These are phyloP conservation scores for Arizona elegans DNA, from an alignment of 2,113 vertebrate genomes.

Conservation along the genomic window DNA sequence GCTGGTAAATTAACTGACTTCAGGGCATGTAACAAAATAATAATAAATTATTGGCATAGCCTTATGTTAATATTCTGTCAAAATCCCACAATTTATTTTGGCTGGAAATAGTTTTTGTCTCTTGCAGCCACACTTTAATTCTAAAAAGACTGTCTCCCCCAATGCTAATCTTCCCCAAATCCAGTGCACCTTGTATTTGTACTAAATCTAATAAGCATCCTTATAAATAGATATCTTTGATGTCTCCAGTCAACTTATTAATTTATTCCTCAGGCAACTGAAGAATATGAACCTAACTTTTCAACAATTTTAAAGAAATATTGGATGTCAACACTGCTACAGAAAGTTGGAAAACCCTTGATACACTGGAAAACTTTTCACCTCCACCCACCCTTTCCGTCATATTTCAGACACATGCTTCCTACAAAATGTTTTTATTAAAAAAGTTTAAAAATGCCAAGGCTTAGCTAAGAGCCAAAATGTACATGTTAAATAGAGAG, in stretches of 20 bases:
- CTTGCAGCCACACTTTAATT: conserved; percentile 14
- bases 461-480: not conserved
- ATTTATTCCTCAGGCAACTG: conserved; percentile 82
- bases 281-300: conserved; percentile 71
- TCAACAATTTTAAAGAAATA: conserved; percentile 62
- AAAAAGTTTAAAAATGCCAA: conserved; percentile 8
- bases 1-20: conserved; percentile 42
- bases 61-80: not conserved
- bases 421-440: conserved; percentile 56
- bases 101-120: conserved; percentile 50
- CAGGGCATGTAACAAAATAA: conserved; percentile 36
- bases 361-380: conserved; percentile 64
- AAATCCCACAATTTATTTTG: conserved; percentile 48
- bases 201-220: conserved; percentile 77
- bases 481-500: not conserved
- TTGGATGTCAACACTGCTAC: conserved; percentile 47
- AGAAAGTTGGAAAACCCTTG: conserved; percentile 59
- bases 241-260: conserved; percentile 79
- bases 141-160: conserved; percentile 50
- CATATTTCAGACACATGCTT: conserved; percentile 70
- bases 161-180: conserved; percentile 70
- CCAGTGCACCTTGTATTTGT: conserved; percentile 75
- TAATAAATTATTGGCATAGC: not conserved
- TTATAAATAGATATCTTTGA: conserved; percentile 79
- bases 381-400: conserved; percentile 54